These are phyloP conservation scores for Melanogrammus aeglefinus DNA, from an alignment of 2,797 vertebrate genomes.

Conservation along the genomic window DNA sequence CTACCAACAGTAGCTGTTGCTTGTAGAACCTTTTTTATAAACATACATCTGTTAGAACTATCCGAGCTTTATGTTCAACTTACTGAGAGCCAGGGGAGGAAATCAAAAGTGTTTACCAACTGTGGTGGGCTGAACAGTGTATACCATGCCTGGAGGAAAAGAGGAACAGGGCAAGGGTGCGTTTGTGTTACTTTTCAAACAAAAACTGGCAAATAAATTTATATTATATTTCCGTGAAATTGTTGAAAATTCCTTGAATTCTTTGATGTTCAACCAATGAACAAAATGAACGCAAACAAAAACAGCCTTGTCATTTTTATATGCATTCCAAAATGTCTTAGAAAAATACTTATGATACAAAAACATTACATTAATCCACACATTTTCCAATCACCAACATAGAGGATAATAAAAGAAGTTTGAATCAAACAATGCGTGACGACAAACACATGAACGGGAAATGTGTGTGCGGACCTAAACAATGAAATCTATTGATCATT, in stretches of 20 bases:
- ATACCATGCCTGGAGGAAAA: not conserved
- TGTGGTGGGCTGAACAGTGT: not conserved
- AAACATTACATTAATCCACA: conserved; percentile 17
- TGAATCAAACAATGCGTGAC: conserved; percentile 15
- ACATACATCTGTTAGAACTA: not conserved
- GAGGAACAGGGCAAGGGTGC: not conserved
- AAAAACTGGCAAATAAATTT: too few species aligned
- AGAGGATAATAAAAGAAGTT: conserved; percentile 3
- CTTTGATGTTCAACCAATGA: not conserved
- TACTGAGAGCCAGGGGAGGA: not conserved
- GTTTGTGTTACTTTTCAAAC: not conserved
- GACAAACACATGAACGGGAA: not conserved
- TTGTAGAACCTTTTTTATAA: not conserved
- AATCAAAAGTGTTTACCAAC: not conserved
- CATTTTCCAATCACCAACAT: not conserved
- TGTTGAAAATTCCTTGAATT: not conserved
- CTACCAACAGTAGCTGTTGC: not conserved
- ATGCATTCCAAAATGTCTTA: conserved; percentile 31
- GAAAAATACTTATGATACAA: conserved; percentile 59
- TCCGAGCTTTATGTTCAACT: not conserved
- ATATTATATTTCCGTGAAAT: not conserved
- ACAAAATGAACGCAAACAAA: not conserved
- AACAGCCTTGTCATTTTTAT: conserved; percentile 10
- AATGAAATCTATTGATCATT: not conserved
- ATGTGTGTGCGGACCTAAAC: not conserved